phyloP scores from a whole-genome alignment of 2,113 vertebrate genomes.

The Carettochelys insculpta region DNA sequence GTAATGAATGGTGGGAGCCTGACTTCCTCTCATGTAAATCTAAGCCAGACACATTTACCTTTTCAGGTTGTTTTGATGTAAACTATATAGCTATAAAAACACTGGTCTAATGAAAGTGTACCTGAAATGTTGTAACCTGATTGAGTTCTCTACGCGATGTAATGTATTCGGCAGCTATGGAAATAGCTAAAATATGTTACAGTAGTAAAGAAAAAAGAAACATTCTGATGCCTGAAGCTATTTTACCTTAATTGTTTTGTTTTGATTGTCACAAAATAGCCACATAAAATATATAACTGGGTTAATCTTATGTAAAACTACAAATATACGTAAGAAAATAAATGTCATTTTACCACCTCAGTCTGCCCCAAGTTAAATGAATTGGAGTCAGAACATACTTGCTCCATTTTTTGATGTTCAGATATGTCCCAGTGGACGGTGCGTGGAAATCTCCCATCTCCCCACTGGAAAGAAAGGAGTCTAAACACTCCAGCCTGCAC shows the following conservation, averaged over 20 bases:
- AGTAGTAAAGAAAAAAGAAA: background rate
- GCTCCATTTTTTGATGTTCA: background rate
- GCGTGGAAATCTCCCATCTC: too few relatives aligned
- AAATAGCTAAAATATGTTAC: background rate
- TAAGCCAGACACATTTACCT: background rate
- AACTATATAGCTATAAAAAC: background rate
- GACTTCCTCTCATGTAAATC: background rate
- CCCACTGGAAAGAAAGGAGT: too few relatives aligned
- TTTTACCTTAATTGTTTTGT: background rate
- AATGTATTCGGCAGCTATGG: background rate
- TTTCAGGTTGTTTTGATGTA: background rate
- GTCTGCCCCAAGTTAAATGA: background rate
- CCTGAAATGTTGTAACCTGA: background rate
- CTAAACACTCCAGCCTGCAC: too few relatives aligned
- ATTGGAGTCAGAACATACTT: background rate
- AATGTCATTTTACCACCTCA: background rate
- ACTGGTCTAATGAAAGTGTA: background rate
- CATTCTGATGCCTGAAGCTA: background rate
- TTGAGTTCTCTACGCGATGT: background rate
- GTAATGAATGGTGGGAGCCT: too few relatives aligned
- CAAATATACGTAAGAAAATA: background rate
- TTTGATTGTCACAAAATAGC: background rate
- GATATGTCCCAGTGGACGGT: too few relatives aligned
- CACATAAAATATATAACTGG: background rate
- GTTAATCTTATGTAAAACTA: background rate